Conservation (phyloP, 2,888 invertebrate species). For the Polyommatus icarus region DNA sequence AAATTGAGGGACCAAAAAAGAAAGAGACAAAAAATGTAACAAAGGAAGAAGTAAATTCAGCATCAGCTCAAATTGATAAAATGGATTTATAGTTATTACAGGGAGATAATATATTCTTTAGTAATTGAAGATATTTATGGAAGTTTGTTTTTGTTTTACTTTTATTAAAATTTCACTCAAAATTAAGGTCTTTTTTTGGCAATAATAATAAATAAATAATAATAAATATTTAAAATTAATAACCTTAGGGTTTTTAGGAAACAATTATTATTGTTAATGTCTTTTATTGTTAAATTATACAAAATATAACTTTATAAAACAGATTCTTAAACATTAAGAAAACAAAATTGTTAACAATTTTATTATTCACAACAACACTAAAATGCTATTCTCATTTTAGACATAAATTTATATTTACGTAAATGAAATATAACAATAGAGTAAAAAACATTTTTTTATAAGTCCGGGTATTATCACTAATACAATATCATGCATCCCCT, state of each 20-base stretch:
- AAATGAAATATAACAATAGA: constrained; percentile 53
- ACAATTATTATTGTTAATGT: constrained; percentile 53
- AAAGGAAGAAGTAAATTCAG: constrained; percentile 62
- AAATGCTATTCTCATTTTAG: constrained; percentile 53
- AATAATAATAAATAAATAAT: no score
- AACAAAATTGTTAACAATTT: constrained; percentile 50
- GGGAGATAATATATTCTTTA: constrained; percentile 25
- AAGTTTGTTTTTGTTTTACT: constrained; percentile 54
- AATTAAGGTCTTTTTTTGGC: constrained; percentile 29
- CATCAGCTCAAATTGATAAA: constrained; percentile 61
- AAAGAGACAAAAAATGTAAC: constrained; percentile 54
- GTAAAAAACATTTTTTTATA: constrained; percentile 5
- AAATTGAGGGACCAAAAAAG: constrained; percentile 49
- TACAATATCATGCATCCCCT: constrained; percentile 52
- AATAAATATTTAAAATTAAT: no score
- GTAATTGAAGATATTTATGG: constrained; percentile 32
- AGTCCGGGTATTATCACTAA: constrained; percentile 46
- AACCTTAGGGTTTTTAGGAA: neutral
- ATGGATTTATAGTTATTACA: constrained; percentile 61
- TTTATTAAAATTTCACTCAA: constrained; percentile 50
- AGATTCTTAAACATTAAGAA: constrained; percentile 63
- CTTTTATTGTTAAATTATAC: constrained; percentile 78
- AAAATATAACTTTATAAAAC: constrained; percentile 72
- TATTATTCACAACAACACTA: constrained; percentile 44
- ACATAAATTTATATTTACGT: constrained; percentile 64